Base-by-base conservation (phyloP, 2,113 vertebrate genomes). In the Phylloscopus whistleri region DNA sequence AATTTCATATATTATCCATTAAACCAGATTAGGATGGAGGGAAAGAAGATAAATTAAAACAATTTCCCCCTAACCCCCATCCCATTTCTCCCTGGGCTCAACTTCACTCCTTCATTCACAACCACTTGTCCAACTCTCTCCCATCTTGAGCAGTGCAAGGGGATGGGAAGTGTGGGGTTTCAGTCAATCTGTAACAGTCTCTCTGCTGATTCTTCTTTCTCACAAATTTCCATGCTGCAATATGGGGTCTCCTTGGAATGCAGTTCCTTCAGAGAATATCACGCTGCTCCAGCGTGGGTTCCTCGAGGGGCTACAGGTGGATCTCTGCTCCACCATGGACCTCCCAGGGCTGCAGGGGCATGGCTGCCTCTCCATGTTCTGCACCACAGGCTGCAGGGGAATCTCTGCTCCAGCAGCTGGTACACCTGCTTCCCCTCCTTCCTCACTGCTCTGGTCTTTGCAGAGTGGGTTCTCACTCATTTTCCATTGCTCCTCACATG, bases 331-430 rank as follows among this genome's bases (percentile, higher is more conserved):
- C 39, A 5, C 5, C 3, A 7, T 6, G 6, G 19, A 30, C 17
- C 12, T 70, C 28, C 9, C 5, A 6, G 7, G 22, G 2, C 52
- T 68, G 8, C 30, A 53, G 20, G 31, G 7, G 6, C 3, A 58
- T 17, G 12, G 3, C 37, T 58, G 35, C 18, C 11, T 62, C 62
- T 6, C 33, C 16, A 2, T 26, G 21, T 5, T 27, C 51, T 74
- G 24, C 24, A 2, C 27, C 46, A 33, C 0, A 0, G 22, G 7
- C 60, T 72, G 28, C 26, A 67, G 22, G 13, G 5, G 7, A 41
- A 13, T 8, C 20, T 76, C 31, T 81, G 41, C 28, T 46, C 5
- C 1, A 1, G 8, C 0, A 1, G 23, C 31, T 41, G 24, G 11
- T 49, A 1, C 35, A 46, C 4, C 3, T 84, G 2, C 15, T 89